Conservation (phyloP, 1,140 invertebrate species). For the Heliconius hewitsoni region DNA sequence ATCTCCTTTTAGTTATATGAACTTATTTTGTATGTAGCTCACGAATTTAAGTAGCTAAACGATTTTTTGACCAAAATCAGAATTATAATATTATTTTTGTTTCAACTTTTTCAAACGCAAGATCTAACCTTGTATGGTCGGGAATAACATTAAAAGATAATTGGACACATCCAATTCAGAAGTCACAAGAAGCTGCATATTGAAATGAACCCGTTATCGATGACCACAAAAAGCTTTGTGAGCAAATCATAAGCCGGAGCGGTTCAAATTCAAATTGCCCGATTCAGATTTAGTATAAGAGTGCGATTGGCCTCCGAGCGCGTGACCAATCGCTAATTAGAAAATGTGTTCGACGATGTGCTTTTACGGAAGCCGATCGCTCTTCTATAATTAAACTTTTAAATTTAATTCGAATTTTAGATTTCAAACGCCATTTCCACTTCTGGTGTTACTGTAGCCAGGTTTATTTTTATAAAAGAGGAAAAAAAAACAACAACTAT, state of each 20-base stretch:
- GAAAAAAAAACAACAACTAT: slow-evolving; percentile 17
- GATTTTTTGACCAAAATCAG: neutral
- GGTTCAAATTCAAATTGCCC: slow-evolving; percentile 78
- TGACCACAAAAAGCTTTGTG: slow-evolving; percentile 52
- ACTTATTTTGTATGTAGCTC: slow-evolving; percentile 29
- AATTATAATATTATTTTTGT: neutral
- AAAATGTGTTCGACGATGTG: slow-evolving; percentile 74
- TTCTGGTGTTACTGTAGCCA: slow-evolving; percentile 76
- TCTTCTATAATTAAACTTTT: slow-evolving; percentile 76
- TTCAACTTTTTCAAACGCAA: neutral
- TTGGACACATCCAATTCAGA: slow-evolving; percentile 49
- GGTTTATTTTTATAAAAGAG: slow-evolving; percentile 48
- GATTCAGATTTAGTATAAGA: slow-evolving; percentile 71
- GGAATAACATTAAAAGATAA: slow-evolving; percentile 41
- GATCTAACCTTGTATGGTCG: neutral
- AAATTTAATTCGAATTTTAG: slow-evolving; percentile 74
- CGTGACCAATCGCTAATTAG: slow-evolving; percentile 81
- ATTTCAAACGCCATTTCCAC: slow-evolving; percentile 76
- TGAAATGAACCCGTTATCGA: slow-evolving; percentile 53
- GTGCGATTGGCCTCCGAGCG: slow-evolving; percentile 67
- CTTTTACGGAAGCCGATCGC: slow-evolving; percentile 77
- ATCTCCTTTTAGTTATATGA: slow-evolving; percentile 21
- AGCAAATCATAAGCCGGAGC: slow-evolving; percentile 63
- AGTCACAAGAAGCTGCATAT: slow-evolving; percentile 43
- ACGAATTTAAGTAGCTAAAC: slow-evolving; percentile 2